Base-by-base conservation (phyloP, 2,113 vertebrate genomes). In the Leucoraja erinaceus region DNA sequence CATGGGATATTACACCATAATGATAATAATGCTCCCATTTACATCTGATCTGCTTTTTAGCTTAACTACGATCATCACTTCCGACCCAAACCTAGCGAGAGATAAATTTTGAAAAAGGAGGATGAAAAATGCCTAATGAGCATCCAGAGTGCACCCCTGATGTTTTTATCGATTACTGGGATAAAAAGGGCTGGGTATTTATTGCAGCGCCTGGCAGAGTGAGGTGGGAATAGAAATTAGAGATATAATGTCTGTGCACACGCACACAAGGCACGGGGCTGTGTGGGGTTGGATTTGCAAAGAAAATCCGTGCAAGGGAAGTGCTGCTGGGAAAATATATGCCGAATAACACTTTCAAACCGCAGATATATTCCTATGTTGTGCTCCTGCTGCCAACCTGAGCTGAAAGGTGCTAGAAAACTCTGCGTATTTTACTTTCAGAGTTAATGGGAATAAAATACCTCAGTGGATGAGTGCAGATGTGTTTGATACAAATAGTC, bases 401-500 rank as follows among this genome's bases (percentile, higher is more conserved):
- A 97, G 96, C 97, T 95, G 96, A 96, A 96, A 97, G 96, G 95
- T 97, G 97, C 97, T 97, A 96, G 97, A 98, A 98, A 97, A 99
- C 98, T 98, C 97, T 97, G 97, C 98, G 98, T 98, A 99, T 99
- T 99, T 98, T 98, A 99, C 98, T 99, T 97, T 98, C 97, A 97
- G 97, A 98, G 98, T 99, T 99, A 99, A 99, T 99, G 98, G 99
- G 98, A 99, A 99, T 99, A 99, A 99, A 99, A 99, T 99, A 99
- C 98, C 98, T 99, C 97, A 97, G 99, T 99, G 98, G 98, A 99
- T 99, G 98, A 99, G 98, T 99, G 99, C 98, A 99, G 98, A 99
- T 99, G 99, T 99, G 99, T 99, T 99, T 99, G 98, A 99, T 99
- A 99, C 99, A 99, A 99, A 99, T 99, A 99, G 99, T 99, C 99